phyloP scores from a whole-genome alignment of 1,140 invertebrate species.

The Drosophila pseudoananassae region DNA sequence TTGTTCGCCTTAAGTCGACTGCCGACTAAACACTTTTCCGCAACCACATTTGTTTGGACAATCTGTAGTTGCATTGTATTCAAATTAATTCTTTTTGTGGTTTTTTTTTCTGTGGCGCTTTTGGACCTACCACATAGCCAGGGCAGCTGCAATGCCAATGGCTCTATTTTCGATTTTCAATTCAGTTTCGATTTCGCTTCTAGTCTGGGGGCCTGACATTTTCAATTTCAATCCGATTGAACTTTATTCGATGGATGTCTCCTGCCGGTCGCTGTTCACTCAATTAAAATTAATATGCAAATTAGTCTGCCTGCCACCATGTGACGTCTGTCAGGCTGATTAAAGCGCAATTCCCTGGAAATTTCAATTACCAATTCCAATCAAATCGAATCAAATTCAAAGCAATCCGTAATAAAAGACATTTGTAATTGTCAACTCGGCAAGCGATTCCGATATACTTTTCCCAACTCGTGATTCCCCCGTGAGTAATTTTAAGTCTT shows the following conservation, averaged over 20 bases:
- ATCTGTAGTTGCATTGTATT: slow-evolving; percentile 71
- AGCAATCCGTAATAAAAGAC: slow-evolving; percentile 18
- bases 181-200: slow-evolving; percentile 36
- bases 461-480: slow-evolving; percentile 1
- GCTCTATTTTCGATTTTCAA: slow-evolving; percentile 62
- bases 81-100: slow-evolving; percentile 64
- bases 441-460: background rate
- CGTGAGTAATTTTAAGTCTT: background rate
- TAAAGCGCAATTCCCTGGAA: slow-evolving; percentile 40
- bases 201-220: slow-evolving; percentile 51
- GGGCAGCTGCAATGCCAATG: slow-evolving; percentile 49
- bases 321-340: slow-evolving; percentile 67
- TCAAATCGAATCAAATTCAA: slow-evolving; percentile 12
- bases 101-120: slow-evolving; percentile 11
- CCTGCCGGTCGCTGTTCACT: slow-evolving; percentile 36
- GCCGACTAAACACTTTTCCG: slow-evolving; percentile 5
- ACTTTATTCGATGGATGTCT: slow-evolving; percentile 40
- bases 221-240: slow-evolving; percentile 42
- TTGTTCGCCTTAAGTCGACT: slow-evolving; percentile 11
- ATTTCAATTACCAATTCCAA: slow-evolving; percentile 19
- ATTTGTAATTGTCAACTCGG: slow-evolving; percentile 25
- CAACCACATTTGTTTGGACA: slow-evolving; percentile 37
- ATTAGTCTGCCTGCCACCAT: slow-evolving; percentile 55
- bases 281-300: slow-evolving; percentile 83
- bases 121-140: slow-evolving; percentile 42